Conservation (phyloP, 2,113 vertebrate genomes). For the Tichodroma muraria region DNA sequence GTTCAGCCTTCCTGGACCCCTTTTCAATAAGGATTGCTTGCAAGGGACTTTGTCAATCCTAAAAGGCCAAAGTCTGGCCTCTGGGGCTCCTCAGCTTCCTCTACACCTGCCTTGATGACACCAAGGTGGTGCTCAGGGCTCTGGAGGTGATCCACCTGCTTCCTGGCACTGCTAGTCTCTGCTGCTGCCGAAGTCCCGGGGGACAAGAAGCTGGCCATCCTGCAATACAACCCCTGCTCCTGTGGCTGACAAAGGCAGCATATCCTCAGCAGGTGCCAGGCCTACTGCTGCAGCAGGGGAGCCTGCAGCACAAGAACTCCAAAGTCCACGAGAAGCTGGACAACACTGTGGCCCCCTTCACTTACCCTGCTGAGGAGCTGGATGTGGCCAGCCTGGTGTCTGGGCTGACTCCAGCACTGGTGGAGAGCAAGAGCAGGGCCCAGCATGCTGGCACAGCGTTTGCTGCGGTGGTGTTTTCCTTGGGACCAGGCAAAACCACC, state of each 20-base stretch:
- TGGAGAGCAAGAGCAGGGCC: conserved; percentile 80
- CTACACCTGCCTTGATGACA: conserved; percentile 75
- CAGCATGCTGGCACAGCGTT: conserved; percentile 82
- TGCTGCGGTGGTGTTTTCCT: conserved; percentile 75
- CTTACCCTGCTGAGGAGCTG: conserved; percentile 78
- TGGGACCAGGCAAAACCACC: conserved; percentile 73
- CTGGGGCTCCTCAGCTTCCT: conserved; percentile 77
- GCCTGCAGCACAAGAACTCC: conserved; percentile 81
- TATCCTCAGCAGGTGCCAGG: conserved; percentile 76
- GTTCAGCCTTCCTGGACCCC: not conserved
- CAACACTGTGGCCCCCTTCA: conserved; percentile 77
- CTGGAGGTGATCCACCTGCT: conserved; percentile 80
- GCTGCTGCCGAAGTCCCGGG: conserved; percentile 78
- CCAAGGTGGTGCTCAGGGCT: conserved; percentile 78
- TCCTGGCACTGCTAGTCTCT: conserved; percentile 71
- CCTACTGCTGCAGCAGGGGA: conserved; percentile 68
- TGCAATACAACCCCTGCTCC: conserved; percentile 77
- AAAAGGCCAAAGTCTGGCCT: not conserved
- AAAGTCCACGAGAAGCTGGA: conserved; percentile 80
- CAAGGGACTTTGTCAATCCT: not conserved
- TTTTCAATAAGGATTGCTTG: not conserved
- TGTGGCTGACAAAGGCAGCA: conserved; percentile 74
- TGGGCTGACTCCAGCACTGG: conserved; percentile 79
- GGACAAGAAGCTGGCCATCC: conserved; percentile 76
- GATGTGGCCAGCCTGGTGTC: conserved; percentile 76